phyloP scores from a whole-genome alignment of 2,888 invertebrate genomes.

The Ecliptopera silaceata region DNA sequence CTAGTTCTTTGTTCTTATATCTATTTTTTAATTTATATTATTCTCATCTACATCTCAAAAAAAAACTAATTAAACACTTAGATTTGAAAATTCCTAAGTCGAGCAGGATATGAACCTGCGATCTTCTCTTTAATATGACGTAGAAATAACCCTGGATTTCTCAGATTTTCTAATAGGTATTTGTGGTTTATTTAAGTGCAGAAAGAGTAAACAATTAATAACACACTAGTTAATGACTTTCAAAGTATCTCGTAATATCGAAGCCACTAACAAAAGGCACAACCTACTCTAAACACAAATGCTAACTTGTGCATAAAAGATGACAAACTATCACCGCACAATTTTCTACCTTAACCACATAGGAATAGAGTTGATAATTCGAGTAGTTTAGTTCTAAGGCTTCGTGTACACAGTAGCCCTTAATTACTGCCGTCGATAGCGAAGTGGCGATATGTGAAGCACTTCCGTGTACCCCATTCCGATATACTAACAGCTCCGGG shows the following conservation, averaged over 20 bases:
- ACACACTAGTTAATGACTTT: neutral
- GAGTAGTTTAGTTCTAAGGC: slow-evolving; percentile 11
- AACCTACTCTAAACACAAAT: neutral
- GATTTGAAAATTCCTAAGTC: too few relatives aligned
- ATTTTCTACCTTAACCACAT: neutral
- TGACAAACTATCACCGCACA: neutral
- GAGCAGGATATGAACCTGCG: too few relatives aligned
- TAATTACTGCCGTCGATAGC: slow-evolving; percentile 24
- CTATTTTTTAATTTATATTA: too few relatives aligned
- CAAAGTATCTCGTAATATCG: neutral
- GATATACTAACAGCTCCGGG: slow-evolving; percentile 17
- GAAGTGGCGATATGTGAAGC: slow-evolving; percentile 23
- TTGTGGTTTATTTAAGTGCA: too few relatives aligned
- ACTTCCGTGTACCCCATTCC: slow-evolving; percentile 21
- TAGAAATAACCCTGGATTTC: too few relatives aligned
- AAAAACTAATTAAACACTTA: too few relatives aligned
- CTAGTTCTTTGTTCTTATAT: too few relatives aligned
- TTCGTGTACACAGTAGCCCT: slow-evolving; percentile 21
- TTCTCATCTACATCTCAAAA: too few relatives aligned
- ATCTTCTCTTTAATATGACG: too few relatives aligned
- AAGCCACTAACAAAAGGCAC: neutral
- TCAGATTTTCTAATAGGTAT: too few relatives aligned
- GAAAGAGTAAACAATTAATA: too few relatives aligned
- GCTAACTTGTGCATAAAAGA: slow-evolving; percentile 5
- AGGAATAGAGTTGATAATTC: neutral